Conservation (phyloP, 2,113 vertebrate genomes). For the Callospermophilus lateralis region DNA sequence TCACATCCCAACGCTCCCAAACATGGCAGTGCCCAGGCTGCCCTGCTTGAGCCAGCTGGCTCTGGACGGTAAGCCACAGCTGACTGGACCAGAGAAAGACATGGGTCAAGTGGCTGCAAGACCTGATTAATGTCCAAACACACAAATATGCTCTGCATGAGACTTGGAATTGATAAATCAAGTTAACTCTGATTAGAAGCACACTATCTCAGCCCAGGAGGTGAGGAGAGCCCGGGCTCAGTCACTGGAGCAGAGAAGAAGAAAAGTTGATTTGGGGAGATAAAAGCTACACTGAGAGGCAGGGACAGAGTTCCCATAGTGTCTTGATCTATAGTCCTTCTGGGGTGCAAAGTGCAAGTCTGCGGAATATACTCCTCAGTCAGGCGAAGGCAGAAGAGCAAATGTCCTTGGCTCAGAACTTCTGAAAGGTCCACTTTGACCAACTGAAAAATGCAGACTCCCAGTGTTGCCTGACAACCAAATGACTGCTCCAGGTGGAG, state of each 20-base stretch:
- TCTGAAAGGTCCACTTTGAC: neutral
- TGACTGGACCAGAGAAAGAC: fast-evolving
- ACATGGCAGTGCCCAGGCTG: neutral
- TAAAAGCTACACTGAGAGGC: neutral
- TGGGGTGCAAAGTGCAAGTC: neutral
- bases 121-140: too few relatives aligned
- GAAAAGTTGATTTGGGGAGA: neutral
- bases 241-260: neutral
- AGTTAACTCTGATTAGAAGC: neutral
- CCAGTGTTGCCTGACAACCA: neutral
- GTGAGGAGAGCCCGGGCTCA: fast-evolving
- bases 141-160: neutral
- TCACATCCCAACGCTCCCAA: neutral
- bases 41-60: neutral
- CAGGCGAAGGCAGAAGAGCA: neutral
- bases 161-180: neutral
- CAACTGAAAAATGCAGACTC: neutral
- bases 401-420: neutral
- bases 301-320: neutral
- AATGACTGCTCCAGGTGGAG: neutral
- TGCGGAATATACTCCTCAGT: neutral
- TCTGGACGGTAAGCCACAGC: neutral
- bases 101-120: neutral
- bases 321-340: neutral
- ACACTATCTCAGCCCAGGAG: neutral